A percentile compares a stretch with the other conserved stretches of the same genome.
Conservation (phyloP, 2,113 vertebrate species). For the Cyanoderma ruficeps region DNA sequence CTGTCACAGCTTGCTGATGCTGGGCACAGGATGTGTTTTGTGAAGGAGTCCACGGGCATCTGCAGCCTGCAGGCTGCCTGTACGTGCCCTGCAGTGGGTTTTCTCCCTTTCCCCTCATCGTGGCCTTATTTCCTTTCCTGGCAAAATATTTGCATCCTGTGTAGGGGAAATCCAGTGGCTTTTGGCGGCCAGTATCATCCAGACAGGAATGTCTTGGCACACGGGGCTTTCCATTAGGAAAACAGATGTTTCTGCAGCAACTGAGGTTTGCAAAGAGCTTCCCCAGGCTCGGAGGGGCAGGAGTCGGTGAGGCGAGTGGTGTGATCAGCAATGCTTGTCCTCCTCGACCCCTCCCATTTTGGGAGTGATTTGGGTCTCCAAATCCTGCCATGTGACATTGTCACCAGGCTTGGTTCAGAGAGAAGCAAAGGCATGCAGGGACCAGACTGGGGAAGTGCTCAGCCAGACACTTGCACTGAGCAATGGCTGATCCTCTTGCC, state of each 20-base stretch:
- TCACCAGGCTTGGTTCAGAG: background rate
- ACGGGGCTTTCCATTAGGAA: conserved; percentile 3
- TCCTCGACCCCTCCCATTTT: background rate
- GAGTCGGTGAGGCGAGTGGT: fast-evolving
- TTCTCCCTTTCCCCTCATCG: background rate
- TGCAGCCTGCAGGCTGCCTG: background rate
- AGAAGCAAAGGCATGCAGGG: background rate
- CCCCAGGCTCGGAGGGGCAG: background rate
- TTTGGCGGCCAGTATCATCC: conserved; percentile 28
- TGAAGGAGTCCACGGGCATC: background rate
- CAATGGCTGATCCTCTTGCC: background rate
- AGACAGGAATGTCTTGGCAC: conserved; percentile 64
- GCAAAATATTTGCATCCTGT: background rate
- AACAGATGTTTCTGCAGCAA: conserved; percentile 56
- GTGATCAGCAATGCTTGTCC: background rate
- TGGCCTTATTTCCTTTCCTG: conserved; percentile 6
- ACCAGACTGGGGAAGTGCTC: background rate
- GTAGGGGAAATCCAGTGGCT: conserved; percentile 49
- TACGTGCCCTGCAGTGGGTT: background rate
- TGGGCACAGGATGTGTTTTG: background rate
- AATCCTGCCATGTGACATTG: background rate
- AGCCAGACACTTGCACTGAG: background rate
- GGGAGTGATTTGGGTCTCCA: background rate
- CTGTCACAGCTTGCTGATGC: background rate
- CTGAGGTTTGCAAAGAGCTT: background rate